A percentile compares a stretch with the other conserved stretches of the same genome.
Conservation (phyloP, 2,797 vertebrate genomes). For the Sebastes iracundus region DNA sequence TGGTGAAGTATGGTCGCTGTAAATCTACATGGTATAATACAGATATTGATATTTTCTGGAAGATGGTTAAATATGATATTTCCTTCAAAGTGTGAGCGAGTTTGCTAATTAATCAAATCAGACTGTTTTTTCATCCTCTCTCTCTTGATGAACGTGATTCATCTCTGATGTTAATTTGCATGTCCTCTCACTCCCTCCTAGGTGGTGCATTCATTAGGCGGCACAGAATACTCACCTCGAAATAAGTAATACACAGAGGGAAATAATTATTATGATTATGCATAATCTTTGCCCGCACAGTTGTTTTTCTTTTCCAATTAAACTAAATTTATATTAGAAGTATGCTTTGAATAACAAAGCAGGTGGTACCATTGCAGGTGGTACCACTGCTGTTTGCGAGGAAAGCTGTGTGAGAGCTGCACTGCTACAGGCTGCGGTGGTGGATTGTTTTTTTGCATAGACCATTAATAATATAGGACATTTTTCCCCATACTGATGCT, state of each 20-base stretch:
- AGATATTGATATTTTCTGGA: neutral
- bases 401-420: conserved; percentile 7
- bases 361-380: conserved; percentile 36
- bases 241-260: conserved; percentile 71
- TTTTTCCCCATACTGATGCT: conserved; percentile 13
- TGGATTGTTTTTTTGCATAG: conserved; percentile 31
- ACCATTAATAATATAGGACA: conserved; percentile 48
- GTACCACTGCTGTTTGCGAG: conserved; percentile 1
- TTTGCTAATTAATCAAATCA: conserved; percentile 60
- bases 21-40: neutral
- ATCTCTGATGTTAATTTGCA: conserved; percentile 67
- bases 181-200: conserved; percentile 65
- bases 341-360: conserved; percentile 70
- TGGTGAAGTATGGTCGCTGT: neutral
- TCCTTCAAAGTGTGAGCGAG: conserved; percentile 24
- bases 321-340: conserved; percentile 58
- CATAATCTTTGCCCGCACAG: conserved; percentile 62
- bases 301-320: conserved; percentile 79
- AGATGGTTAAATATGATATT: neutral
- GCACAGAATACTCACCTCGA: conserved; percentile 64
- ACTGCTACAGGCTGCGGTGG: conserved; percentile 15
- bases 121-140: conserved; percentile 4
- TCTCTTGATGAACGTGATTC: conserved; percentile 44
- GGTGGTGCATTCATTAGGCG: conserved; percentile 73
- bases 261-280: conserved; percentile 81